Percentiles rank a stretch among this genome's conserved stretches.
phyloP scores from a whole-genome alignment of 1,140 invertebrate genomes.

The Drosophila pseudoananassae region DNA sequence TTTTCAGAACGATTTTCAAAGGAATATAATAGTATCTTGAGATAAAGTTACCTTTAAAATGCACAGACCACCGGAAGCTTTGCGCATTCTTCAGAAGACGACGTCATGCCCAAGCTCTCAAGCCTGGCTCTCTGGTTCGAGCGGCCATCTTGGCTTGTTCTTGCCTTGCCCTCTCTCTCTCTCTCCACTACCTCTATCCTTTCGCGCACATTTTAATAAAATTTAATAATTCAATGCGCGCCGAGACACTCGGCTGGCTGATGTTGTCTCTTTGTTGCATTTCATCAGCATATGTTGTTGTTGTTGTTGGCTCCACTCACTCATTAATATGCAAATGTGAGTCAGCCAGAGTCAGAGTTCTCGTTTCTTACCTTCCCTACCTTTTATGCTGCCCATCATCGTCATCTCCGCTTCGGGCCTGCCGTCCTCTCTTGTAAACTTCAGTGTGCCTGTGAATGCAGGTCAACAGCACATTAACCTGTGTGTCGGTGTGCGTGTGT shows the following conservation, averaged over 20 bases:
- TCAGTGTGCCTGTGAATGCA: slow-evolving; percentile 53
- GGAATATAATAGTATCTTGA: neutral
- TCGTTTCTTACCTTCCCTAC: slow-evolving; percentile 12
- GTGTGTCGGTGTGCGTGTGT: slow-evolving; percentile 21
- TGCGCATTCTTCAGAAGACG: slow-evolving; percentile 38
- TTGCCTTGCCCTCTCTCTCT: neutral
- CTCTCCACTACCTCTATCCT: slow-evolving; percentile 31
- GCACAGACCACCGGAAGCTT: slow-evolving; percentile 47
- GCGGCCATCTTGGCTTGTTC: slow-evolving; percentile 24
- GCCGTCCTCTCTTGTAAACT: slow-evolving; percentile 53
- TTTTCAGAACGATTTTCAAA: too few species aligned
- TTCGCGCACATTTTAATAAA: slow-evolving; percentile 59
- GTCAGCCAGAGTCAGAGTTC: slow-evolving; percentile 35
- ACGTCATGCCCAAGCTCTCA: slow-evolving; percentile 11
- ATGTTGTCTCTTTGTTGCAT: slow-evolving; percentile 63
- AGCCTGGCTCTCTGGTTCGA: slow-evolving; percentile 13
- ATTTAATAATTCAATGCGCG: slow-evolving; percentile 61
- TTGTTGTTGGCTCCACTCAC: slow-evolving; percentile 30
- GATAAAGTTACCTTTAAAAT: neutral
- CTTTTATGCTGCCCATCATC: slow-evolving; percentile 31
- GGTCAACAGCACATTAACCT: slow-evolving; percentile 56
- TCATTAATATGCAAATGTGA: slow-evolving; percentile 76
- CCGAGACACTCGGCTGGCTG: slow-evolving; percentile 16
- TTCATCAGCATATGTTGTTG: slow-evolving; percentile 52
- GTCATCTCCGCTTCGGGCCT: slow-evolving; percentile 43